Conservation (phyloP, 2,888 invertebrate species). For the Rhagonycha lutea region DNA sequence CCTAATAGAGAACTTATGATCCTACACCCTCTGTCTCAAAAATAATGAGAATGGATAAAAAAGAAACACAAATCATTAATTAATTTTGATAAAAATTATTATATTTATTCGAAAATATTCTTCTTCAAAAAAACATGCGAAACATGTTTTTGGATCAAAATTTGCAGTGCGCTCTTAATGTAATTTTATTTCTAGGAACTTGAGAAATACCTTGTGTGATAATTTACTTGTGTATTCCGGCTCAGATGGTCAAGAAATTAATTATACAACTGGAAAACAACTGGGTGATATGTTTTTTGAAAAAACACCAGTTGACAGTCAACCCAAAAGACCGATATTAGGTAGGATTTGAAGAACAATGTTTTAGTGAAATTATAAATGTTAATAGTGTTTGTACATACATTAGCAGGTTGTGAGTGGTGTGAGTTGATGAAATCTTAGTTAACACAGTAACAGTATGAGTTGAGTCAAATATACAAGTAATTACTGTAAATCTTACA, state of each 20-base stretch:
- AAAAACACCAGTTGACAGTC: neutral
- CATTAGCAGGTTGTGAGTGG: neutral
- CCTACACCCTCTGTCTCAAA: no score
- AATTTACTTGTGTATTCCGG: neutral
- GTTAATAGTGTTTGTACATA: neutral
- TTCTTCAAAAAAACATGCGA: no score
- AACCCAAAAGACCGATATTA: neutral
- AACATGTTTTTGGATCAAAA: no score
- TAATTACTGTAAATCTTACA: neutral
- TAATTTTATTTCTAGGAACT: neutral
- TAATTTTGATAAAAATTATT: no score
- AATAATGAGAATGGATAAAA: no score
- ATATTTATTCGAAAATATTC: no score
- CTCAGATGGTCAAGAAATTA: neutral
- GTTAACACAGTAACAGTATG: neutral
- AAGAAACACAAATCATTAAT: no score
- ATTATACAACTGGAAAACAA: neutral
- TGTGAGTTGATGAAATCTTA: neutral
- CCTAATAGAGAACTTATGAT: no score
- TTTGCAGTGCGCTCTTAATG: no score
- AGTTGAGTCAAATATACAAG: neutral
- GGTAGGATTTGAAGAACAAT: neutral
- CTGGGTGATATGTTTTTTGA: neutral
- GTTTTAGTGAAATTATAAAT: neutral
- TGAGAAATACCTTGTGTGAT: neutral